Evolutionary conservation across 2,888 invertebrate genomes (phyloP).

Genomic region (Stenchaetothrips biformis): DNA sequence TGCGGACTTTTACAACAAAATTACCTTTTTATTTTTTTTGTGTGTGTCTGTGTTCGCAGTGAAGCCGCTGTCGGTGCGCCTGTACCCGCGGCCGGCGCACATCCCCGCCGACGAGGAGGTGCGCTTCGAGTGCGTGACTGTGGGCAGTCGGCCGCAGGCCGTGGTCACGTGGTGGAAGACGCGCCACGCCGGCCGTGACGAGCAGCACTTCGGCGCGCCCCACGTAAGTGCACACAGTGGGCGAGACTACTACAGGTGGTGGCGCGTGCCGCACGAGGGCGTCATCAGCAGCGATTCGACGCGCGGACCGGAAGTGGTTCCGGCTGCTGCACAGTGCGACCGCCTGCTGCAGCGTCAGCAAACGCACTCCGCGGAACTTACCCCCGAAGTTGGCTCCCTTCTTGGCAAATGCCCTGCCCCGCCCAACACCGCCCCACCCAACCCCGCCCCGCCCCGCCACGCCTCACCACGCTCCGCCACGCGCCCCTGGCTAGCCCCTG

Average conservation of each 20-base stretch:
- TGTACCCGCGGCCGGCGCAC: conserved; percentile 68
- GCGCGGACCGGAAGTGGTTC: too few species aligned
- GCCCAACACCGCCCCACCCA: neutral
- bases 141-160: conserved; percentile 81
- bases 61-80: conserved; percentile 70
- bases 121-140: conserved; percentile 72
- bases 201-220: conserved; percentile 15
- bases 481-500: neutral
- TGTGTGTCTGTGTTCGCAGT: conserved; percentile 54
- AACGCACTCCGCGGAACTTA: conserved; percentile 16
- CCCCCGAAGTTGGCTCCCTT: neutral
- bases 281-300: too few species aligned
- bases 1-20: too few species aligned
- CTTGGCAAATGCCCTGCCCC: neutral
- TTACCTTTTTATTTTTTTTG: too few species aligned
- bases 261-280: too few species aligned
- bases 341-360: conserved; percentile 1
- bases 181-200: neutral
- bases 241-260: too few species aligned
- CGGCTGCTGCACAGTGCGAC: too few species aligned
- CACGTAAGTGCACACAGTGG: neutral
- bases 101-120: conserved; percentile 76
- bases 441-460: neutral
- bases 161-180: conserved; percentile 63
- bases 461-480: neutral